Evolutionary conservation across 1,140 invertebrate genomes (phyloP), one percentile per base, ranked within the genome.

Genomic region (Reticulitermes speratus): DNA sequence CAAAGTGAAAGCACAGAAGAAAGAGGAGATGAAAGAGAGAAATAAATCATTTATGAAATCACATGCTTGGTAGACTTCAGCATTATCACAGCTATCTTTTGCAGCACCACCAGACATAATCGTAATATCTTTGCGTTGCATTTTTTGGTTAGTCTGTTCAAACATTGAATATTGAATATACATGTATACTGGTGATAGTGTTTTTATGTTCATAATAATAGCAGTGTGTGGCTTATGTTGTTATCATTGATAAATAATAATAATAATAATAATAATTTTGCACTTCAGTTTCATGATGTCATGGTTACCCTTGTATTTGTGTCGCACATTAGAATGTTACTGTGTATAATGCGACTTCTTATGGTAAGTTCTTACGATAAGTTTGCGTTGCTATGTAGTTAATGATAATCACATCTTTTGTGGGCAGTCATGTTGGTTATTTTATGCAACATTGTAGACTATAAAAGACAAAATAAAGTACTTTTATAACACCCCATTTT

Each of bases 1-100:
- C 87, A 91, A 92, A 87, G 91, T 91, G 32, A 92, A 92, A 88
- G 91, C 91, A 87, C 91, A 92, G 87, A 92, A 92, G 84, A 92
- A 92, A 87, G 91, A 91, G 86, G 91, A 91, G 82, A 92, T 92
- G 87, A 89, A 92, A 32, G 90, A 92, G 87, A 88, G 91, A 86
- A 91, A 92, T 30, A 85, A 85, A 25, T 85, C 85, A 55, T 85
- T 85, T 55, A 75, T 85, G 65, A 85, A 85, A 44, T 75, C 85
- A 21, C 52, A 59, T 69, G 44, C 45, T 85, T 82, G 85, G 59
- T 85, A 85, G 45, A 23, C 52, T 21, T 45, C 14, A 44, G 32
- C 16, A 30, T 75, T 30, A 75, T 30, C 32, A 59, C 30, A 32
- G 25, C 21, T 25, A 19, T 48, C n/a, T 84, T 44, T 21, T 48